Evolutionary conservation across 2,888 invertebrate species (phyloP).

Genomic region (Zootermopsis nevadensis): DNA sequence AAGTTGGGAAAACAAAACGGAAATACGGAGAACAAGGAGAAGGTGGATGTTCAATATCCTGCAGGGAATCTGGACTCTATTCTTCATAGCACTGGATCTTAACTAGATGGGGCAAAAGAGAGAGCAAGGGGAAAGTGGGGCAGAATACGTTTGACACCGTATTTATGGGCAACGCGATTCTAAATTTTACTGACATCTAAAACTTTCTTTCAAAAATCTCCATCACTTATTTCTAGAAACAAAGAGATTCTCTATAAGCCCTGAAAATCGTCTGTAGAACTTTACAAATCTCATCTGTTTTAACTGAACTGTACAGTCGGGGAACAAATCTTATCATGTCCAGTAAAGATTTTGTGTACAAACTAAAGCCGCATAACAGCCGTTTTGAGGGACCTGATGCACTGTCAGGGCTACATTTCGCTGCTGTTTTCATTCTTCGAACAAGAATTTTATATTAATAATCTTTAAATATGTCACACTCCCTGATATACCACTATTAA

Average conservation of each 20-base stretch:
- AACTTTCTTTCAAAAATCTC: background rate
- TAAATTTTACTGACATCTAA: conserved; percentile 7
- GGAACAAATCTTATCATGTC: too few relatives aligned
- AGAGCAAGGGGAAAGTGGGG: background rate
- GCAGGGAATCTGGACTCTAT: background rate
- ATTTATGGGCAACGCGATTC: background rate
- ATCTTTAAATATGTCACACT: too few relatives aligned
- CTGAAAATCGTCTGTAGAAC: background rate
- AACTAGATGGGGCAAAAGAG: background rate
- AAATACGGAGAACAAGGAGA: background rate
- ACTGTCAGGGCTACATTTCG: too few relatives aligned
- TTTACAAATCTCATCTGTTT: background rate
- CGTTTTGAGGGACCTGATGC: too few relatives aligned
- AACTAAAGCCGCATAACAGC: too few relatives aligned
- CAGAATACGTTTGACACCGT: background rate
- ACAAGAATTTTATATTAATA: too few relatives aligned
- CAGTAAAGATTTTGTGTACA: too few relatives aligned
- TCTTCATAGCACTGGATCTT: background rate
- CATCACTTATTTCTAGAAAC: background rate
- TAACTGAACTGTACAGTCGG: background rate
- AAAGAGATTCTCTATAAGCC: background rate
- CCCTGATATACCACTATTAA: too few relatives aligned
- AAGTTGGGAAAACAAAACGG: conserved; percentile 1
- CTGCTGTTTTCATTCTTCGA: too few relatives aligned
- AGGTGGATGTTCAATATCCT: conserved; percentile 7